Evolutionary conservation across 2,113 vertebrate genomes (phyloP), one percentile per base, ranked within the genome.

Genomic region (Serinus canaria): DNA sequence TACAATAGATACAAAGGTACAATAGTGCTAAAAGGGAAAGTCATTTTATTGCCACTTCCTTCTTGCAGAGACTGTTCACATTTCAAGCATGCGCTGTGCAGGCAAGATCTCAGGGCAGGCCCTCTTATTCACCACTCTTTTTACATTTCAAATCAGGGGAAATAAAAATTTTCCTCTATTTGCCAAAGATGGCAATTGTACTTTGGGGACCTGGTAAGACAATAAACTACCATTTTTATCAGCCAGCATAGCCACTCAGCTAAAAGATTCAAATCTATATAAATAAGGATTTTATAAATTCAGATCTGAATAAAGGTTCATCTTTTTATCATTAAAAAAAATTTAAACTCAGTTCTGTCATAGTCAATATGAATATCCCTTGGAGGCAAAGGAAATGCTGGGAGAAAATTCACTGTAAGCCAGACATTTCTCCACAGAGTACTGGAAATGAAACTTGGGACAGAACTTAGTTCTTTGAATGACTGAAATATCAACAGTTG

Each of bases 121-220:
- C 28, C 41, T 77, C 63, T 82, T 43, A 63, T 82, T 90, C 68
- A 84, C 46, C 21, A 20, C 41, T 92, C 72, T 62, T 87, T 80
- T 86, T 89, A 74, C 11, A 68, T 87, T 94, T 82, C 62, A 85
- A n/a, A 46, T 86, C 27, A 92, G 10, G 23, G 13, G 31, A 95
- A 95, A 95, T 95, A 62, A 83, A 94, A 70, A 24, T 88, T 92
- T 92, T 80, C 55, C 23, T 94, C 59, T 62, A 27, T 92, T 95
- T 92, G 67, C 75, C 59, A 83, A 66, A 89, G 75, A 68, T 79
- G 47, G 50, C 37, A 89, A 77, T 28, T 72, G 66, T 1, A 2
- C 93, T 69, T 87, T 81, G 59, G 69, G 53, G 70, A 83, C 21
- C 41, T 58, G 31, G 31, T 73, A 69, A 89, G 66, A 76, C 70